Conservation (phyloP, 2,113 vertebrate genomes). For the Platycercus adscitus region DNA sequence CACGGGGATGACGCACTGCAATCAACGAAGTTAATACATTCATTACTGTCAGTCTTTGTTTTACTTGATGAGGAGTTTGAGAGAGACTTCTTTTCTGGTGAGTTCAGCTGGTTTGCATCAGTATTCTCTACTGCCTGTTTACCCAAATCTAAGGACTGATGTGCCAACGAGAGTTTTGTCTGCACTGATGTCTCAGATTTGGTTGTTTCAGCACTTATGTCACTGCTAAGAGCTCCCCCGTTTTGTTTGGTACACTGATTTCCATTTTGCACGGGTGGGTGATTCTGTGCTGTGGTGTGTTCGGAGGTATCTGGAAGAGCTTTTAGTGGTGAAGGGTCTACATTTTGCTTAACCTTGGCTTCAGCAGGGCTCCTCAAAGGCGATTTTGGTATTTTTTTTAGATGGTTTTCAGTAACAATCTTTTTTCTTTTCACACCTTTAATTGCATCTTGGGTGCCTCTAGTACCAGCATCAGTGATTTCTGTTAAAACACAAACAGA, state of each 20-base stretch:
- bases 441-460: conserved; percentile 83
- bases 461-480: conserved; percentile 78
- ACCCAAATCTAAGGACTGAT: conserved; percentile 67
- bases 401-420: conserved; percentile 91
- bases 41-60: conserved; percentile 72
- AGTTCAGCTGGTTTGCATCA: conserved; percentile 31
- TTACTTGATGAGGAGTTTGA: conserved; percentile 57
- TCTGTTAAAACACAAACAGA: conserved; percentile 73
- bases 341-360: conserved; percentile 77
- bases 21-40: conserved; percentile 67
- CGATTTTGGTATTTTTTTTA: conserved; percentile 96
- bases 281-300: conserved; percentile 46
- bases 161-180: conserved; percentile 55
- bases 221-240: conserved; percentile 55
- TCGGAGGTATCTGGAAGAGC: conserved; percentile 64
- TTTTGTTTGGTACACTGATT: conserved; percentile 73
- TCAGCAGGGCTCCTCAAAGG: conserved; percentile 90
- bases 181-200: conserved; percentile 68
- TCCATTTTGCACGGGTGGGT: conserved; percentile 52
- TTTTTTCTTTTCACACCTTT: conserved; percentile 98
- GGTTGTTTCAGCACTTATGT: conserved; percentile 39
- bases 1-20: conserved; percentile 74
- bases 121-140: conserved; percentile 66
- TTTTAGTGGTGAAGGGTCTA: conserved; percentile 60
- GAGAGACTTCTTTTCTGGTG: conserved; percentile 30